Evolutionary conservation across 2,888 invertebrate genomes (phyloP), one percentile per base, ranked within the genome.

Genomic region (Yponomeuta plumbellus): DNA sequence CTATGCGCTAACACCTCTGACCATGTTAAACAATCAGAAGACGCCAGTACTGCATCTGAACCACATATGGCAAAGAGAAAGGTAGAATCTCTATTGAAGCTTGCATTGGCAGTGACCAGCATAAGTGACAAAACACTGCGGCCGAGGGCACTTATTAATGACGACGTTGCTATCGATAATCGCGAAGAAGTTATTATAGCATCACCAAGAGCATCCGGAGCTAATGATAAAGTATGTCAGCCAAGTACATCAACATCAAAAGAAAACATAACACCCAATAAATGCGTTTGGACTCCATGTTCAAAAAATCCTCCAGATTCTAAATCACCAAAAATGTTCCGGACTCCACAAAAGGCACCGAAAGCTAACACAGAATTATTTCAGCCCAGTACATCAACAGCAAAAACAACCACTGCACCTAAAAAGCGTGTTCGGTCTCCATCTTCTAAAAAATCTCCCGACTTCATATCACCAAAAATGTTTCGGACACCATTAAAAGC

Each of bases 401-500:
- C n/a, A 26, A 26, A 26, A 39, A 4, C 62, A 62, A 34, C 17
- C 17, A 59, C 20, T 59, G 34, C 20, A 21, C 34, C 20, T 26
- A 13, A 34, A 62, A 26, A 62, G 13, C 23, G 17, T n/a, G 61
- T n/a, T 20, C 34, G 13, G 13, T n/a, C 34, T 26, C 34, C 62
- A 26, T 13, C 62, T 39, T 62, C 26, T 34, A 62, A 23, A 26
- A 13, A 61, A 61, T 13, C 21, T 11, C 23, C 23, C 23, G 34
- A 26, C 20, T 34, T 62, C 10, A 39, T 62, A 23, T 13, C 62
- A 34, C 44, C 52, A 44, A 44, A 44, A 13, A 17, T 21, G 64
- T 64, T 64, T 44, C 40, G 64, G 44, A 22, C 65, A 13, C 67
- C 56, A 39, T 11, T 52, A 20, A 65, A 64, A 65, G 64, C 59